Percentiles rank a stretch among this genome's conserved stretches.
phyloP scores from a whole-genome alignment of 2,797 vertebrate species.

The Hirundo rustica region DNA sequence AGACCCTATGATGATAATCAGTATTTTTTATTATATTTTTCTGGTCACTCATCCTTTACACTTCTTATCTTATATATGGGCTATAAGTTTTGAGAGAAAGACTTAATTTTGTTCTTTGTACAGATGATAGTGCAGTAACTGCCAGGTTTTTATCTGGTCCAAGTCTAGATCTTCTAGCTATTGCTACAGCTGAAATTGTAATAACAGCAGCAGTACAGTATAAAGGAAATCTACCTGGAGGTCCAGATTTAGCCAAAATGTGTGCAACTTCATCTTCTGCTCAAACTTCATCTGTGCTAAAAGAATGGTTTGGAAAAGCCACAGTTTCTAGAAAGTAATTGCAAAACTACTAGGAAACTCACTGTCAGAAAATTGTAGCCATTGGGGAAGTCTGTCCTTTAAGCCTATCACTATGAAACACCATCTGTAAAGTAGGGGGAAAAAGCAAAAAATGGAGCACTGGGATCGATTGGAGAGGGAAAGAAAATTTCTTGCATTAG shows the following conservation, averaged over 20 bases:
- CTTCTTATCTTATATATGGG: neutral
- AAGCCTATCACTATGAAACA: neutral
- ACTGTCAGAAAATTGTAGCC: neutral
- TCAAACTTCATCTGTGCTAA: neutral
- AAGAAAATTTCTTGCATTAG: neutral
- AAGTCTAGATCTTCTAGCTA: neutral
- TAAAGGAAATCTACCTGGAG: neutral
- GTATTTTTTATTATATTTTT: neutral
- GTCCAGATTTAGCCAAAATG: neutral
- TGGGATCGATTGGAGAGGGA: neutral
- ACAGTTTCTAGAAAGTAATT: neutral
- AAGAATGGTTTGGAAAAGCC: neutral
- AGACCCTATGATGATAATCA: neutral
- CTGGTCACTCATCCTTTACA: neutral
- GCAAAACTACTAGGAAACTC: neutral
- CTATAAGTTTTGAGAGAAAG: neutral
- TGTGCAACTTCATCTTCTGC: neutral
- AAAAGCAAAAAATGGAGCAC: neutral
- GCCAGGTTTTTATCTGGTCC: neutral
- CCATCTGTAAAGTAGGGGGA: neutral
- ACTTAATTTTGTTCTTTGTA: neutral
- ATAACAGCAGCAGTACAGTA: neutral
- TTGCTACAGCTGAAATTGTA: neutral
- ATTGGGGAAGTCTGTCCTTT: neutral
- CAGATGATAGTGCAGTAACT: neutral